phyloP scores from a whole-genome alignment of 2,113 vertebrate genomes.

The Prunella himalayana region DNA sequence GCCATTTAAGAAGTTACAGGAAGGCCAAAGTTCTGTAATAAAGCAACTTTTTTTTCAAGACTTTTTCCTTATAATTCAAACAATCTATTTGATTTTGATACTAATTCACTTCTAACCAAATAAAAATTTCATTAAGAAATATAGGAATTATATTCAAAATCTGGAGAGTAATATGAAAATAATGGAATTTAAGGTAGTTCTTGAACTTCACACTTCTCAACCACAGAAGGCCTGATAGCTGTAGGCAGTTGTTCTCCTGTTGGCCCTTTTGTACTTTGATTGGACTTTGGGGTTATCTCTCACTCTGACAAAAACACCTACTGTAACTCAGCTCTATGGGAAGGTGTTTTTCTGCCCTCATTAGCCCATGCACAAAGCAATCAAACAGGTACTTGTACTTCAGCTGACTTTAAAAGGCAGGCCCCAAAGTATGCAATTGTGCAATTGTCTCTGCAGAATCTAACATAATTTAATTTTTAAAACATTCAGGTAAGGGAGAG shows the following conservation, averaged over 20 bases:
- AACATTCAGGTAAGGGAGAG: neutral
- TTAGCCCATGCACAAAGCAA: neutral
- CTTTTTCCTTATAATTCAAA: conserved; percentile 5
- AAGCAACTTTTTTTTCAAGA: neutral
- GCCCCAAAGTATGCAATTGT: neutral
- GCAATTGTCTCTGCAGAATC: neutral
- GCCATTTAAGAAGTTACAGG: neutral
- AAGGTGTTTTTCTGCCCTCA: neutral
- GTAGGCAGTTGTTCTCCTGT: neutral
- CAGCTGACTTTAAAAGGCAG: neutral
- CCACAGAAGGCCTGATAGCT: neutral
- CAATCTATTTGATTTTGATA: neutral
- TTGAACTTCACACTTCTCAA: neutral
- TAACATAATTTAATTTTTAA: neutral
- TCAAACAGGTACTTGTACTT: neutral
- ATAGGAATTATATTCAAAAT: neutral
- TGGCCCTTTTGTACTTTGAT: neutral
- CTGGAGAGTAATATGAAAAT: neutral
- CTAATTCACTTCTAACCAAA: neutral
- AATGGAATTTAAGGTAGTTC: neutral
- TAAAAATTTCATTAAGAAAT: neutral
- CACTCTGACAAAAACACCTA: neutral
- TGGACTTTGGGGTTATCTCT: neutral
- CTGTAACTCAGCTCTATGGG: neutral
- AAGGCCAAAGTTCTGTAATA: conserved; percentile 16